Evolutionary conservation across 2,888 invertebrate species (phyloP).

Genomic region (Caenorhabditis sp.): DNA sequence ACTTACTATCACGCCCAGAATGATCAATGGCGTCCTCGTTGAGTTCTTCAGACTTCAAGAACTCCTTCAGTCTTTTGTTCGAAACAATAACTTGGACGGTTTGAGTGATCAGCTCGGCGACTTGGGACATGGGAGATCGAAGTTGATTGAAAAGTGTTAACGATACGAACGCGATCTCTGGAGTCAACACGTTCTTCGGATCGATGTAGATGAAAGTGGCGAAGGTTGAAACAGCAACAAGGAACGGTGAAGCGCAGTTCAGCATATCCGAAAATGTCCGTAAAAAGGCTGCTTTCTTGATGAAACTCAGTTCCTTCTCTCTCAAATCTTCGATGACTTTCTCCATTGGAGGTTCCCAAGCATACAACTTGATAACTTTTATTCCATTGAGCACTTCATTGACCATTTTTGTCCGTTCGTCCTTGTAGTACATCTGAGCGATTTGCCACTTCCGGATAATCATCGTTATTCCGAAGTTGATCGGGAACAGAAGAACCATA

Average conservation of each 20-base stretch:
- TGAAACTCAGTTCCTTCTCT: conserved; percentile 78
- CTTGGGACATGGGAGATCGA: conserved; percentile 95
- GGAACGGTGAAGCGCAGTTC: conserved; percentile 81
- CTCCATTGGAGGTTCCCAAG: conserved; percentile 85
- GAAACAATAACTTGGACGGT: conserved; percentile 82
- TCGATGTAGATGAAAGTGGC: conserved; percentile 80
- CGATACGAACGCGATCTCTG: conserved; percentile 93
- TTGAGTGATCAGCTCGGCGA: conserved; percentile 85
- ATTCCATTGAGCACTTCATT: conserved; percentile 95
- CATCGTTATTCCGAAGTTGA: conserved; percentile 82
- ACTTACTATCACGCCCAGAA: conserved; percentile 72
- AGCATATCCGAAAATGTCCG: conserved; percentile 82
- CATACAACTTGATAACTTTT: conserved; percentile 86
- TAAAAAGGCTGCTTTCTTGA: conserved; percentile 80
- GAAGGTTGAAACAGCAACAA: conserved; percentile 82
- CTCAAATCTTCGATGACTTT: conserved; percentile 77
- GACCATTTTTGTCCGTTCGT: conserved; percentile 94
- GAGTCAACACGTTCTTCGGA: conserved; percentile 80
- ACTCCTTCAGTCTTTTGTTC: conserved; percentile 81
- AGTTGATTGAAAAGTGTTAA: conserved; percentile 98
- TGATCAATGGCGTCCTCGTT: conserved; percentile 62
- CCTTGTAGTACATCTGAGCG: conserved; percentile 94
- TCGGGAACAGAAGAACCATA: conserved; percentile 92
- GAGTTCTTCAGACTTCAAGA: conserved; percentile 76
- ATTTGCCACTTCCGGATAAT: conserved; percentile 80